phyloP scores from a whole-genome alignment of 2,797 vertebrate genomes.

The Periparus ater region DNA sequence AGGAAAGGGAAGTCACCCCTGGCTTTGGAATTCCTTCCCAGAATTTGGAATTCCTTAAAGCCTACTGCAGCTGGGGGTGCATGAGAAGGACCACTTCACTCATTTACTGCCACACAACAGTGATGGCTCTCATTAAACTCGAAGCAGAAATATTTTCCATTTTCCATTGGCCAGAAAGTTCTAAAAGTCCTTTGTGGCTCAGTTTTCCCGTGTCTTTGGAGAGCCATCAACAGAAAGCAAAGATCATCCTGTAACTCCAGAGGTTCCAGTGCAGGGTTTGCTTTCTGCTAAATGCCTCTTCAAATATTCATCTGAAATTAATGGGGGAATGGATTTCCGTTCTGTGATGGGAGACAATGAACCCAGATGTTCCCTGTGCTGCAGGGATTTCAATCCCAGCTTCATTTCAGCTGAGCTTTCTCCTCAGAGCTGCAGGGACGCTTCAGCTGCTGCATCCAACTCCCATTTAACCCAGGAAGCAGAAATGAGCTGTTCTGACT shows the following conservation, averaged over 20 bases:
- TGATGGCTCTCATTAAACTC: background rate
- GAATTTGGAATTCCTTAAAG: background rate
- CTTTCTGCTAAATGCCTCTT: background rate
- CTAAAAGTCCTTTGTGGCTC: background rate
- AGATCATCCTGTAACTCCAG: background rate
- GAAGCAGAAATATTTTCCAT: background rate
- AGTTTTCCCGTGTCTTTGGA: background rate
- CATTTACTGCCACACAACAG: background rate
- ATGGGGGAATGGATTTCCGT: background rate
- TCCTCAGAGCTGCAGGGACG: background rate
- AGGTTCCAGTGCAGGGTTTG: background rate
- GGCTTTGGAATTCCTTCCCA: background rate
- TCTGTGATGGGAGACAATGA: background rate
- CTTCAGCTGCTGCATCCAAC: background rate
- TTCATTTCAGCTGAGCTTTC: background rate
- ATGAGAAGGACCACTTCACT: background rate
- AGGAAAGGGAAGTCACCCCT: background rate
- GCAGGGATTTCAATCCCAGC: background rate
- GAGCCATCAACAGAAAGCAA: background rate
- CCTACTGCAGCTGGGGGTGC: background rate
- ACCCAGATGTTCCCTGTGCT: constrained; percentile 19
- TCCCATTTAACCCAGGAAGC: background rate
- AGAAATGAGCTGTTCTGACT: background rate
- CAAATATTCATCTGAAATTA: constrained; percentile 18
- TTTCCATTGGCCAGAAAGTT: background rate